Percentiles rank a stretch among this genome's conserved stretches.
phyloP scores from a whole-genome alignment of 2,888 invertebrate genomes.

The Diplolepis rosae region DNA sequence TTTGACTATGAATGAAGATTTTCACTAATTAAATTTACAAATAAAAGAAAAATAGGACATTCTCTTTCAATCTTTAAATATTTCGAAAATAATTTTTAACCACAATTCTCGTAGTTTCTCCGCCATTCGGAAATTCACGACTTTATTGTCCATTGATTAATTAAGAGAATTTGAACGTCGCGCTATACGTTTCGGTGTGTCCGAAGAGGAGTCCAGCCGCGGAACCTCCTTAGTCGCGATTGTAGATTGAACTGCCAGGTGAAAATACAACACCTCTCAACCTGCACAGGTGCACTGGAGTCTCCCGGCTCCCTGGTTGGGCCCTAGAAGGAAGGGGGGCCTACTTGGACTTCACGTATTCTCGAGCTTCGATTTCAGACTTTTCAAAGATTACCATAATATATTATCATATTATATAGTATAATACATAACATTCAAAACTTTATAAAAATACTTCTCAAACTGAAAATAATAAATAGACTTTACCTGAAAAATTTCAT shows the following conservation, averaged over 20 bases:
- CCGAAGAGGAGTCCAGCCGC: conserved; percentile 43
- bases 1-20: neutral
- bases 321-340: conserved; percentile 60
- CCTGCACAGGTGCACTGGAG: conserved; percentile 68
- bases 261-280: conserved; percentile 71
- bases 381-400: conserved; percentile 40
- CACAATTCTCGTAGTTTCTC: conserved; percentile 13
- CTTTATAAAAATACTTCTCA: too few relatives aligned
- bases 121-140: conserved; percentile 15
- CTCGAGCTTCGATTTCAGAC: conserved; percentile 34
- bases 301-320: conserved; percentile 56
- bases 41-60: neutral
- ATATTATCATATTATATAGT: too few relatives aligned
- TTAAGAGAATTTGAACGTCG: neutral
- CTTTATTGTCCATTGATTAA: conserved; percentile 21
- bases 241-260: conserved; percentile 71
- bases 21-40: neutral
- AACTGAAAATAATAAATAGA: too few relatives aligned
- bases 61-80: neutral
- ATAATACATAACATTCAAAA: too few relatives aligned
- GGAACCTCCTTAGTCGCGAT: conserved; percentile 67
- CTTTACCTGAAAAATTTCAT: too few relatives aligned
- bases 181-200: conserved; percentile 20
- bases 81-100: conserved; percentile 5
- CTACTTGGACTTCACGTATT: conserved; percentile 56